Base-by-base conservation (phyloP, 2,797 vertebrate species). In the Spinus olivaceus region DNA sequence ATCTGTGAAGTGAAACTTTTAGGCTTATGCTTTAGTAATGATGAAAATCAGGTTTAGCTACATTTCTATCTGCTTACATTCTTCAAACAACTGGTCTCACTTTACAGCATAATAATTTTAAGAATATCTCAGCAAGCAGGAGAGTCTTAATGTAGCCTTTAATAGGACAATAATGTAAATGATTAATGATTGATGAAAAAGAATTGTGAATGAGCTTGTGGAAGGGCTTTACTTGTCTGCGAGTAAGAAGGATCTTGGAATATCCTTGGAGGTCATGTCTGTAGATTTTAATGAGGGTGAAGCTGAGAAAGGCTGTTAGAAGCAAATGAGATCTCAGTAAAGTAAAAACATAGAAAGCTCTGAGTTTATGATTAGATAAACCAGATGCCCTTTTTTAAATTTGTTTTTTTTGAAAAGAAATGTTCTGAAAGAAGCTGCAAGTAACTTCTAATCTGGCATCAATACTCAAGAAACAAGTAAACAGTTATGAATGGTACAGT, bases 21-120 rank as follows among this genome's bases (percentile, higher is more conserved):
- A 88, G 47, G 22, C 19, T 73, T 93, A 28, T 73, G 30, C 44
- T 85, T 70, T 67, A 76, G 82, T 86, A 86, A 93, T 81, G 85
- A 63, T 77, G 80, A 88, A 95, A 95, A 94, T 96, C 93, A 90
- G 72, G 90, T 95, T 96, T 69, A 94, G 79, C 94, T 86, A 11
- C 93, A 91, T 96, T 96, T 95, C 81, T 95, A 0, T 83, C 67
- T 57, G n/a, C 73, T 94, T 83, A 53, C 41, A 42, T 35, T 72
- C 71, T 87, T 96, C 57, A 54, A 79, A 82, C 51, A 94, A 53
- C 51, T 77, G 64, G 28, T 37, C 27, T 92, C 60, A 67, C 53
- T 92, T 85, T 80, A 67, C 41, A 77, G 84, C 8, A 10, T 64
- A 94, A 70, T 28, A 72, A 37, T 67, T 82, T 21, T 42, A 87